These are phyloP conservation scores for Limanda limanda DNA, from an alignment of 2,113 vertebrate genomes.

Conservation along the genomic window DNA sequence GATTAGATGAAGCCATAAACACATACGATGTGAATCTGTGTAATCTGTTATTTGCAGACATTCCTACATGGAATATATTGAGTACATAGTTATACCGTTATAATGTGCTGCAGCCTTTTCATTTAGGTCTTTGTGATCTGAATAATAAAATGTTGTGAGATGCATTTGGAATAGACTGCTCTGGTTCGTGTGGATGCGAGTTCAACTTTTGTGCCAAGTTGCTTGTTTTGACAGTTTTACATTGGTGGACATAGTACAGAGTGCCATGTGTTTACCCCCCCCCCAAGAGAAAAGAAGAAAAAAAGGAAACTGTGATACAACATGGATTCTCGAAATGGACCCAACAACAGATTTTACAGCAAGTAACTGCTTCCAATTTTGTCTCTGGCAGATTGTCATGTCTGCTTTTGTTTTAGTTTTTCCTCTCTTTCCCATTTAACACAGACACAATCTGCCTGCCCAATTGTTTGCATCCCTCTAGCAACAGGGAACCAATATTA, in stretches of 20 bases:
- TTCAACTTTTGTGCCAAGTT: slow-evolving; percentile 18
- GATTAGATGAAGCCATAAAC: too few relatives aligned
- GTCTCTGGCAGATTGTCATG: slow-evolving; percentile 36
- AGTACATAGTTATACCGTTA: background rate
- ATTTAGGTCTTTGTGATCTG: background rate
- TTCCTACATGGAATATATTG: background rate
- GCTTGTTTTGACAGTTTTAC: slow-evolving; percentile 5
- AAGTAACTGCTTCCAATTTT: slow-evolving; percentile 25
- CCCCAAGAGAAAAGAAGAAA: background rate
- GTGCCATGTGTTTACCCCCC: background rate
- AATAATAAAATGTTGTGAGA: slow-evolving; percentile 4
- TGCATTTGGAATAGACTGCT: background rate
- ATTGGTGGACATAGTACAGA: background rate
- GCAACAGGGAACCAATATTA: slow-evolving; percentile 46
- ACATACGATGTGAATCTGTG: background rate
- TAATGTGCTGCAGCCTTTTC: background rate
- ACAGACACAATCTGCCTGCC: slow-evolving; percentile 47
- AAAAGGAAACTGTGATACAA: background rate
- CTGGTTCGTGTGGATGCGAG: slow-evolving; percentile 4
- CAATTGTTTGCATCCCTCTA: slow-evolving; percentile 53
- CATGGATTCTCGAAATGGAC: slow-evolving; percentile 28
- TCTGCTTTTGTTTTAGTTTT: slow-evolving; percentile 53
- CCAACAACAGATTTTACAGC: slow-evolving; percentile 9
- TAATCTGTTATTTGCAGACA: slow-evolving; percentile 7
- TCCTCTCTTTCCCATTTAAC: slow-evolving; percentile 42